Evolutionary conservation across 2,888 invertebrate genomes (phyloP).

Genomic region (Lasioglossum leucozonium): DNA sequence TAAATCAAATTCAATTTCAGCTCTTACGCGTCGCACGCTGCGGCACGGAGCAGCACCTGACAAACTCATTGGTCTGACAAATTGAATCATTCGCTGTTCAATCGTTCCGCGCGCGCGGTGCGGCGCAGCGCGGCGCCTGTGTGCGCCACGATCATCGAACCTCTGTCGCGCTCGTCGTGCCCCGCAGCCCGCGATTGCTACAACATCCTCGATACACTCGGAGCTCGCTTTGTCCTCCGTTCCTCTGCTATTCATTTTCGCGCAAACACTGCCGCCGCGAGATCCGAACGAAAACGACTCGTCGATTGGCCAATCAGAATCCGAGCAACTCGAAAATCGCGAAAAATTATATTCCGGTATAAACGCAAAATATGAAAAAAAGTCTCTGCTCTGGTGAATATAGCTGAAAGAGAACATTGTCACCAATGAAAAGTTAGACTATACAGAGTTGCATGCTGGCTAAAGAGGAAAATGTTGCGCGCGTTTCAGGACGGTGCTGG

Average conservation of each 20-base stretch:
- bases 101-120: constrained; percentile 82
- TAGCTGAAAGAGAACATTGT: neutral
- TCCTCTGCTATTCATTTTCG: neutral
- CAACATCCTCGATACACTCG: constrained; percentile 62
- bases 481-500: neutral
- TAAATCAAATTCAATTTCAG: constrained; percentile 84
- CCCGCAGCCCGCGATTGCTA: constrained; percentile 42
- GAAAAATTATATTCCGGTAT: neutral
- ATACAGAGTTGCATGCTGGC: too few species aligned
- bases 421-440: neutral
- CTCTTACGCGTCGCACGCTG: constrained; percentile 77
- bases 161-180: constrained; percentile 63
- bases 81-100: constrained; percentile 85
- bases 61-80: constrained; percentile 85
- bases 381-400: neutral
- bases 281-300: neutral
- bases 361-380: neutral
- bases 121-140: constrained; percentile 58
- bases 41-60: constrained; percentile 84
- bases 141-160: constrained; percentile 64
- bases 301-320: neutral
- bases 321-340: neutral
- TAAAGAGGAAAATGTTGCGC: neutral
- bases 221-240: constrained; percentile 11
- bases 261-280: neutral